Evolutionary conservation across 2,113 vertebrate species (phyloP), one percentile per base, ranked within the genome.

Genomic region (Anseranas semipalmata): DNA sequence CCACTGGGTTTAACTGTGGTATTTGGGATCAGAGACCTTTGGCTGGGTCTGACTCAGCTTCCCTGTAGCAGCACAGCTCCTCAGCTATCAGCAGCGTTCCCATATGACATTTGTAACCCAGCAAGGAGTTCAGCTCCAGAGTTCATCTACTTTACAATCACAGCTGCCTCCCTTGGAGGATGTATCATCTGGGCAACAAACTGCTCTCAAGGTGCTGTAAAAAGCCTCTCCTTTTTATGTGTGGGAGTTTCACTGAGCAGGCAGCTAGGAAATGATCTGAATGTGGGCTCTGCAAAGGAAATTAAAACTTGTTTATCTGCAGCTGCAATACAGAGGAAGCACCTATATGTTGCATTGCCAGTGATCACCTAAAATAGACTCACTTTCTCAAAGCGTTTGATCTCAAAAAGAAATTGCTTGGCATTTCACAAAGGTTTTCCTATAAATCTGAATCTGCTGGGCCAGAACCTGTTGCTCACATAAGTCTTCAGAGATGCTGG

Each of bases 181-280:
- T 83, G 88, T 43, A 78, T 97, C 90, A 91, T 92, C 88, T 93
- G 82, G 81, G 35, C 72, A 93, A 80, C 59, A 95, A 89, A 88
- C 71, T 66, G 79, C 52, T 88, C 83, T 84, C 68, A 71, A 78
- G 65, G 79, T 81, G 77, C 79, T 0, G 0, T 77, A 66, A 84
- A 93, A 92, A 95, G 52, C 56, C 43, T 92, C 55, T 90, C 17
- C 14, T 63, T 72, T 75, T 46, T 59, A 66, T 87, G 37, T 74
- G 79, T 81, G 86, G 68, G 80, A 92, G 76, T 89, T 93, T 77
- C 79, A 67, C 59, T 43, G 60, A 78, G 56, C 65, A 90, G 76
- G 74, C 56, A 84, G 75, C 50, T 83, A 18, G 4, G 50, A 93
- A 93, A 88, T 79, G 0, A 76, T 76, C 48, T 90, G 70, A 90